These are phyloP conservation scores for Puma concolor DNA, from an alignment of 2,113 vertebrate species.

Conservation along the genomic window DNA sequence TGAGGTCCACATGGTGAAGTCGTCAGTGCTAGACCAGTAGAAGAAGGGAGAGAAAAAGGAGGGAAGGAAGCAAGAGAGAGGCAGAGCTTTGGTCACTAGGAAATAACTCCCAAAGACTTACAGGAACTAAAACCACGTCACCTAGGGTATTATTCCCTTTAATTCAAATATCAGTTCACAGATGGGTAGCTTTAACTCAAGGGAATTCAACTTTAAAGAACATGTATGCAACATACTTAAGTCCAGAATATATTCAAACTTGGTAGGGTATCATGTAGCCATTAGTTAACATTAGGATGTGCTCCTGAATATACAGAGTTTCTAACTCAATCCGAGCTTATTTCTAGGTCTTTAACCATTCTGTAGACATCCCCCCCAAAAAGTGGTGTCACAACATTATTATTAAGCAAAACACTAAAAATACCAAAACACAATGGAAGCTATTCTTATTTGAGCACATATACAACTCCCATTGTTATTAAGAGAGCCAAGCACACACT, in stretches of 20 bases:
- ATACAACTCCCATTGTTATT: not conserved
- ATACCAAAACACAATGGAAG: not conserved
- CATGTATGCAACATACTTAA: not conserved
- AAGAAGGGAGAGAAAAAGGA: not conserved
- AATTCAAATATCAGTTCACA: conserved; percentile 35
- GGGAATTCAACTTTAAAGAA: conserved; percentile 47
- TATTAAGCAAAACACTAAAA: conserved; percentile 13
- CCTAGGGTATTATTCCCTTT: not conserved
- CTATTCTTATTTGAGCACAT: not conserved
- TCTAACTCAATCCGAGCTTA: conserved; percentile 55
- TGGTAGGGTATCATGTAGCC: not conserved
- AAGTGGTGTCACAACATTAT: not conserved
- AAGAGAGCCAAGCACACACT: not conserved
- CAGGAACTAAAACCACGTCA: not conserved
- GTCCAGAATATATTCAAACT: conserved; percentile 20
- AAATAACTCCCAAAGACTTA: conserved; percentile 47
- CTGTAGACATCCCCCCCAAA: not conserved
- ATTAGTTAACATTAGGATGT: conserved; percentile 40
- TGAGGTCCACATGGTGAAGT: not conserved
- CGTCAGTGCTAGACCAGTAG: not conserved
- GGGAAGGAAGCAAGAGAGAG: not conserved
- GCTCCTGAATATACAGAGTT: conserved; percentile 54
- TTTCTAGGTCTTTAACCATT: conserved; percentile 54
- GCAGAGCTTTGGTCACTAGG: conserved; percentile 50
- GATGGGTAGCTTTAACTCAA: not conserved